Evolutionary conservation across 2,888 invertebrate species (phyloP), one percentile per base, ranked within the genome.

Genomic region (Lasius fuliginosus): DNA sequence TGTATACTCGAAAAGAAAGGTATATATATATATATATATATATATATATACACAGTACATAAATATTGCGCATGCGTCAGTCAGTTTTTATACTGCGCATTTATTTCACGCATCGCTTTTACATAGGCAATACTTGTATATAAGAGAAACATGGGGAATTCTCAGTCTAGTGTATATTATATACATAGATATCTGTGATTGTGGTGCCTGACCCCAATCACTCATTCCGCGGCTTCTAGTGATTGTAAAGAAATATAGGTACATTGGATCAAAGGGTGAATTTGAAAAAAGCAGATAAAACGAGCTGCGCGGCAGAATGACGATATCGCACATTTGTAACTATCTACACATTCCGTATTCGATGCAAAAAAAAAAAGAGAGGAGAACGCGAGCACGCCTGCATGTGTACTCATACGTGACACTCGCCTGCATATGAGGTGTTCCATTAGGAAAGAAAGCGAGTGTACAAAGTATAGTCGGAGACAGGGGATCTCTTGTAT

Each of bases 251-350:
- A 23, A 23, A 23, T 23, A 23, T 23, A 23, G 23, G 56, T 9
- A 36, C 33, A 12, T 12, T 5, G 11, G 33, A 3, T 49, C 60
- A 18, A 27, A 53, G 27, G 15, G 12, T 56, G 33, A 46, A 65
- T 67, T 23, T 30, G 33, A 67, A 46, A 40, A 11, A 58, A 40
- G 3, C 23, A 40, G 30, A 12, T n/a, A 69, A 53, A 75, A 82
- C 36, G 56, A 71, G 56, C 49, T 62, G 18, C 40, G 74, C 62
- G 33, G n/a, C 27, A n/a, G 36, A 67, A 71, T 84, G 69, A 65
- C 84, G 65, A 58, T 88, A 82, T 86, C 88, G 84, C 74, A 85
- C 83, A 84, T 88, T 89, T 81, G 81, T 89, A 84, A 86, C 87
- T 74, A 85, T 85, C 85, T 82, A 67, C 81, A 82, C 62, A 82